These are phyloP conservation scores for Cacatua alba DNA, from an alignment of 2,113 vertebrate genomes.

Conservation along the genomic window DNA sequence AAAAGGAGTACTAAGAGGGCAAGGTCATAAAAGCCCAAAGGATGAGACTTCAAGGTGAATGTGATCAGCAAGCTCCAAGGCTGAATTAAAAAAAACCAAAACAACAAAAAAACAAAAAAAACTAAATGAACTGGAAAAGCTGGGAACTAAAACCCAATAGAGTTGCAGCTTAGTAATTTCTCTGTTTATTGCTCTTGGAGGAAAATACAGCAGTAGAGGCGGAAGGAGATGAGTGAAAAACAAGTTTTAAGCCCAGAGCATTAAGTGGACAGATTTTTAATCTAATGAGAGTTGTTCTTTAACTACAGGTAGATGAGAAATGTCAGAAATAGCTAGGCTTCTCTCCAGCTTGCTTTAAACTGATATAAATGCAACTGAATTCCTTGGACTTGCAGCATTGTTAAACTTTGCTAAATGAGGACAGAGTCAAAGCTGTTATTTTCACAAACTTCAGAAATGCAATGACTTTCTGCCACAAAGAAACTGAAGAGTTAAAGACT, in stretches of 20 bases:
- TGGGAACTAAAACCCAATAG: not conserved
- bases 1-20: not conserved
- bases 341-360: not conserved
- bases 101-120: not conserved
- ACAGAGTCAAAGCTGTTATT: not conserved
- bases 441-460: conserved; percentile 21
- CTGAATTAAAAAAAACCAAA: not conserved
- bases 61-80: not conserved
- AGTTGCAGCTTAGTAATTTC: not conserved
- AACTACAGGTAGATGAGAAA: not conserved
- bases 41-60: conserved; percentile 24
- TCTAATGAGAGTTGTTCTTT: not conserved
- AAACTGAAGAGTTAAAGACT: not conserved
- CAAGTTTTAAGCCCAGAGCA: not conserved
- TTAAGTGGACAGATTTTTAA: not conserved
- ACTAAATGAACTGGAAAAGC: not conserved
- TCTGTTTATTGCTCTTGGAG: not conserved
- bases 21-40: not conserved
- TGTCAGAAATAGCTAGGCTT: not conserved
- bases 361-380: not conserved
- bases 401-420: not conserved
- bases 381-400: not conserved
- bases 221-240: not conserved
- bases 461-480: not conserved
- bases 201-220: not conserved